Evolutionary conservation across 2,113 vertebrate species (phyloP), one percentile per base, ranked within the genome.

Genomic region (Lagopus leucura): DNA sequence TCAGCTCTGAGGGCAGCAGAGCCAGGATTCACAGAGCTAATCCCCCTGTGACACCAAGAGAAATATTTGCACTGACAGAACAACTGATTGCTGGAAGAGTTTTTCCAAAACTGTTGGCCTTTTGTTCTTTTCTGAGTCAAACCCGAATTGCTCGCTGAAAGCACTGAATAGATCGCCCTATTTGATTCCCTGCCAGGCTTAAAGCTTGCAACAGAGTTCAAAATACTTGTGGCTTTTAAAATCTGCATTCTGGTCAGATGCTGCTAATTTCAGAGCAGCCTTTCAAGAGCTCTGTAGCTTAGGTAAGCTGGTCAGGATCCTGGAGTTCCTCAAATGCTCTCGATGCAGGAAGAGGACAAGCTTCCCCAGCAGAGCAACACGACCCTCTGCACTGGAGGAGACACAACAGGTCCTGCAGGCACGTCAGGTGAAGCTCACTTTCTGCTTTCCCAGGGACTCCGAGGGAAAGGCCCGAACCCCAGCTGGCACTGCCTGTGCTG

Each of bases 51-150:
- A 76, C 75, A 94, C 38, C 64, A 63, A 55, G 32, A 36, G 79
- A 91, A 91, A 88, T 40, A 25, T 86, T 52, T 86, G 93, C 79
- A 75, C n/a, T 67, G 79, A 93, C 84, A 74, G 47, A 92, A 52
- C 82, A 40, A 32, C 69, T 69, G 73, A 91, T 61, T 65, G 65
- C 85, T 83, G 79, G 38, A 63, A 93, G 55, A 90, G 63, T 77
- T 82, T 48, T 93, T 82, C 82, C 82, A 65, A 97, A 95, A 55
- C 61, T 0, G 0, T 27, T 90, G 85, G 70, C 57, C 94, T 95
- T 94, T 78, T 96, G 94, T 90, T 96, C 85, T 86, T 81, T 74
- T 81, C 57, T n/a, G 2, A 92, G 80, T 60, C 79, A 75, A 87
- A 67, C 30, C 15, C 82, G 63, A 91, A 88, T 43, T 65, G 69